phyloP scores from a whole-genome alignment of 2,888 invertebrate genomes.

The Molorchus minor region DNA sequence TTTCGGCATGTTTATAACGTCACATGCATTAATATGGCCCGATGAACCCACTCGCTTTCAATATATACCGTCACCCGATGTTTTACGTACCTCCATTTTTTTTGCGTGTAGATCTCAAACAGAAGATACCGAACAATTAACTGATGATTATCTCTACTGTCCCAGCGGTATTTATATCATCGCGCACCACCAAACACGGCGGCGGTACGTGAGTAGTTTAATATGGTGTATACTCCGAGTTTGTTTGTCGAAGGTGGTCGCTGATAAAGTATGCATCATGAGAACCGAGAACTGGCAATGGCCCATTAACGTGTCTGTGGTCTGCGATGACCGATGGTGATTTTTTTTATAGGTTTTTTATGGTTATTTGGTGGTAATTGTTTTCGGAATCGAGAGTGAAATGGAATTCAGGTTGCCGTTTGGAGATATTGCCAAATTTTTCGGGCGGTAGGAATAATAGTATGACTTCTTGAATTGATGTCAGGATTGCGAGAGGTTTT shows the following conservation, averaged over 20 bases:
- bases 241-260: slow-evolving; percentile 20
- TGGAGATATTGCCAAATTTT: slow-evolving; percentile 4
- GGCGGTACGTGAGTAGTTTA: slow-evolving; percentile 20
- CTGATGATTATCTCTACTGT: slow-evolving; percentile 28
- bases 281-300: slow-evolving; percentile 29
- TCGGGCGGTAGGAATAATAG: not conserved
- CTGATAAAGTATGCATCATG: slow-evolving; percentile 17
- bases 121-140: slow-evolving; percentile 25
- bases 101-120: slow-evolving; percentile 18
- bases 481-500: not conserved
- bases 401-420: slow-evolving; percentile 11
- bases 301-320: slow-evolving; percentile 30
- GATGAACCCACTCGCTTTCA: slow-evolving; percentile 36
- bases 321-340: not conserved
- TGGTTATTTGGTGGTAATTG: slow-evolving; percentile 8
- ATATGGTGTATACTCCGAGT: slow-evolving; percentile 9
- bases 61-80: slow-evolving; percentile 30
- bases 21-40: slow-evolving; percentile 33
- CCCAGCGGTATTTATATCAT: slow-evolving; percentile 30
- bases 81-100: slow-evolving; percentile 35
- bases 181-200: not conserved
- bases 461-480: not conserved
- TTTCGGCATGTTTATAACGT: slow-evolving; percentile 31
- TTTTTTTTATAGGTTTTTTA: slow-evolving; percentile 21
- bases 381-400: slow-evolving; percentile 17